phyloP scores from a whole-genome alignment of 92 coral and sea anemone genomes.

The Parazoanthus atlanticus region DNA sequence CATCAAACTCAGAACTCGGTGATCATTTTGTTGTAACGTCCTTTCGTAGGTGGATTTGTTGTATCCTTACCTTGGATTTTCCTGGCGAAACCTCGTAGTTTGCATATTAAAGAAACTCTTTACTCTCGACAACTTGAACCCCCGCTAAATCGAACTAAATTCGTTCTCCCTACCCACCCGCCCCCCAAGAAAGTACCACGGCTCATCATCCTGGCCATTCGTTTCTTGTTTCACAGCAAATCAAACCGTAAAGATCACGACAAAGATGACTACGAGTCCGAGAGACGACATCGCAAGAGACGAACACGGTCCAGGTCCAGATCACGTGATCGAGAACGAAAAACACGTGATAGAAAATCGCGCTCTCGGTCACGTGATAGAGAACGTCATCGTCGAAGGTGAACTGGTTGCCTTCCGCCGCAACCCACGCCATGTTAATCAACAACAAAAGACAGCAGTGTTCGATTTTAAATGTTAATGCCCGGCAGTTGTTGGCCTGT shows the following conservation, averaged over 20 bases:
- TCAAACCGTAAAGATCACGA: constrained; percentile 82
- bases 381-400: constrained; percentile 77
- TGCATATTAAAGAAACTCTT: too few species aligned
- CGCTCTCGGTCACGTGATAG: constrained; percentile 97
- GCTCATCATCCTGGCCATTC: not conserved
- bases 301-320: constrained; percentile 88
- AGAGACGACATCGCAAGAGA: constrained; percentile 81
- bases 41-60: not conserved
- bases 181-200: not conserved
- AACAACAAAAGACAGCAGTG: not conserved
- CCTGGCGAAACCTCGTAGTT: too few species aligned
- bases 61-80: not conserved
- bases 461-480: too few species aligned
- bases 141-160: too few species aligned
- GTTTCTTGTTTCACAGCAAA: constrained; percentile 36
- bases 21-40: not conserved
- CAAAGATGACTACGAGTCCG: constrained; percentile 84
- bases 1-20: not conserved
- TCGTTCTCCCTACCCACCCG: not conserved
- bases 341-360: constrained; percentile 84
- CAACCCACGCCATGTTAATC: not conserved
- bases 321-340: constrained; percentile 76
- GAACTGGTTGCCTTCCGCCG: not conserved
- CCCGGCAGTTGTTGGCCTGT: too few species aligned
- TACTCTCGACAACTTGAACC: too few species aligned